Evolutionary conservation across 2,113 vertebrate genomes (phyloP).

Genomic region (Lepidothrix coronata): DNA sequence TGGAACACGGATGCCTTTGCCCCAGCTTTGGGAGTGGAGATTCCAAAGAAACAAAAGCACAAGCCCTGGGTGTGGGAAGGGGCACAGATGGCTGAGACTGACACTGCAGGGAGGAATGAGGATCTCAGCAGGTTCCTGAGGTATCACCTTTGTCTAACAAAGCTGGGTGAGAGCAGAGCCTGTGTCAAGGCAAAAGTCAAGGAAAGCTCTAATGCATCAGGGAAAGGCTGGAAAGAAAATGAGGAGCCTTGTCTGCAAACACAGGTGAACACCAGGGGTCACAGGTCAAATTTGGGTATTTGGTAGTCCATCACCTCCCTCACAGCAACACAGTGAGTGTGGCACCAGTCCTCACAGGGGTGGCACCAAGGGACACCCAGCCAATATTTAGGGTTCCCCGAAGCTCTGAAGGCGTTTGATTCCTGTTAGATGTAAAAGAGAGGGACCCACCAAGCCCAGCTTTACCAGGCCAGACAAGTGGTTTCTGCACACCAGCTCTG

Average conservation of each 20-base stretch:
- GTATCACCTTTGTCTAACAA: background rate
- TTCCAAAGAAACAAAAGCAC: background rate
- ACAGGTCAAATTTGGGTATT: background rate
- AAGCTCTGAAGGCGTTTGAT: background rate
- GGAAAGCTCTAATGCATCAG: background rate
- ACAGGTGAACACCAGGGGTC: too few species aligned
- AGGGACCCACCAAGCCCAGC: background rate
- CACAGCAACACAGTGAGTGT: background rate
- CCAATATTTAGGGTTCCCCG: background rate
- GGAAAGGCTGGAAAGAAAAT: background rate
- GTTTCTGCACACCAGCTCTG: background rate
- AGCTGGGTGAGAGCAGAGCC: background rate
- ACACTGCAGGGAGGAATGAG: background rate
- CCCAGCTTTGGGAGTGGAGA: background rate
- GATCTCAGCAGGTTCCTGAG: background rate
- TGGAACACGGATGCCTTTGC: background rate
- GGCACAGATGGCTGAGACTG: slow-evolving; percentile 51
- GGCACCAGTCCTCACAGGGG: background rate
- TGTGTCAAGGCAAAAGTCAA: background rate
- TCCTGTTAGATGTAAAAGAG: background rate
- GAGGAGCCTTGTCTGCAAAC: background rate
- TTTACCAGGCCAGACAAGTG: background rate
- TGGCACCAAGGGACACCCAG: background rate
- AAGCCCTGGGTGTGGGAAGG: background rate
- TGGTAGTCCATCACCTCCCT: background rate